phyloP scores from a whole-genome alignment of 2,888 invertebrate species.

The Schizaphis graminum region DNA sequence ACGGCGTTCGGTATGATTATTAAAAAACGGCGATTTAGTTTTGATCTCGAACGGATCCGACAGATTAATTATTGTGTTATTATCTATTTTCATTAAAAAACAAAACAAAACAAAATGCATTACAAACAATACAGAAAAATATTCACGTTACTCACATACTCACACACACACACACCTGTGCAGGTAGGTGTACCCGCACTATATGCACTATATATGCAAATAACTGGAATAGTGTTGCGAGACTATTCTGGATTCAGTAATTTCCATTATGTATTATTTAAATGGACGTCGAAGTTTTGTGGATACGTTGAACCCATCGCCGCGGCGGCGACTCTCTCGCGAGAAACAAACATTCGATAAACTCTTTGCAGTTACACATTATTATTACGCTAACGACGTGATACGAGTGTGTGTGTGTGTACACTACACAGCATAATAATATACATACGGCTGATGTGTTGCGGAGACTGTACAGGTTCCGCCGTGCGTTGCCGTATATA shows the following conservation, averaged over 20 bases:
- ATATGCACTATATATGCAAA: neutral
- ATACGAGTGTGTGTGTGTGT: neutral
- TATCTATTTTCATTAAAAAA: neutral
- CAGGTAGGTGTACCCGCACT: neutral
- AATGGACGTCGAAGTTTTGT: conserved; percentile 18
- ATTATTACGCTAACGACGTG: conserved; percentile 10
- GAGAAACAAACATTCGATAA: neutral
- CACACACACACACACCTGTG: neutral
- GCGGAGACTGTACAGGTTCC: neutral
- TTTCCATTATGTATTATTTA: conserved; percentile 19
- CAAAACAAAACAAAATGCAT: neutral
- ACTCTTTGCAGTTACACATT: neutral
- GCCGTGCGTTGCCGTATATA: neutral
- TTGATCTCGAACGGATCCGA: neutral
- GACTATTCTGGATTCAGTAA: neutral
- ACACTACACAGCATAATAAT: neutral
- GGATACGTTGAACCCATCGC: neutral
- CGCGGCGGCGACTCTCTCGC: neutral
- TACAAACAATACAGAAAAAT: neutral
- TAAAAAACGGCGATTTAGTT: neutral
- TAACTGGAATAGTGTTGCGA: neutral
- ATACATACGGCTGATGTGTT: neutral
- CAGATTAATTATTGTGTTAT: neutral
- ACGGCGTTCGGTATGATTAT: neutral
- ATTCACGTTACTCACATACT: neutral